Evolutionary conservation across 1,140 invertebrate species (phyloP).

Genomic region (honey bee (Apis mellifera)): Amel_HAv3.1 CM009937.2:13303001-13303500

Average conservation of each 20-base stretch:
- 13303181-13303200: background rate
- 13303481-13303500: background rate
- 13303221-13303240: constrained; percentile 47
- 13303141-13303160: background rate
- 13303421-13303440: constrained; percentile 17
- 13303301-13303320: constrained; percentile 79
- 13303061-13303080: too few species aligned
- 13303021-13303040: too few species aligned
- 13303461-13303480: background rate
- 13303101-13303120: background rate
- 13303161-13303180: background rate
- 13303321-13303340: constrained; percentile 69
- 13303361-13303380: constrained; percentile 71
- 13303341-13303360: constrained; percentile 54
- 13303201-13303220: constrained; percentile 67
- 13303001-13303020: too few species aligned
- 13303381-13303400: constrained; percentile 77
- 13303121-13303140: background rate
- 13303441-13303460: constrained; percentile 1
- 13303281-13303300: constrained; percentile 72
- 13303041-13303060: too few species aligned
- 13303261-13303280: constrained; percentile 29
- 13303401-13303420: constrained; percentile 44
- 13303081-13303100: too few species aligned
- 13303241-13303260: constrained; percentile 47